phyloP scores from a whole-genome alignment of 2,797 vertebrate genomes.

The Leucoraja ocellata region DNA sequence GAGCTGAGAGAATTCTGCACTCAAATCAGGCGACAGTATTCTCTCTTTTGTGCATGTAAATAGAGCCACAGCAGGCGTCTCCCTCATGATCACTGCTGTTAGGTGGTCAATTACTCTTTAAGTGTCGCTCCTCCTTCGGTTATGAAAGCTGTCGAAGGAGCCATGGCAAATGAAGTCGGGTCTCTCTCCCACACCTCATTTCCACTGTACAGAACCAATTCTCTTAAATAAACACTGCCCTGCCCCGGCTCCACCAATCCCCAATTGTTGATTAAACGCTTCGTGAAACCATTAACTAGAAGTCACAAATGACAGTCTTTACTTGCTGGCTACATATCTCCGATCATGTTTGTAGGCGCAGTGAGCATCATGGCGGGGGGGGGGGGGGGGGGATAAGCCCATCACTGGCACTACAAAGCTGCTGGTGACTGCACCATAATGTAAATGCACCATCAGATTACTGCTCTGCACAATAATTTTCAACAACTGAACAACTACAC shows the following conservation, averaged over 20 bases:
- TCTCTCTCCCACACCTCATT: not conserved
- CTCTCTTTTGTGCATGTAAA: not conserved
- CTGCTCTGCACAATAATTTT: not conserved
- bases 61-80: not conserved
- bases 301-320: not conserved
- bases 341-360: not conserved
- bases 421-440: not conserved
- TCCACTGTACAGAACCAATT: not conserved
- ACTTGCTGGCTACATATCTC: not conserved
- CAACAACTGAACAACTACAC: slow-evolving; percentile 4
- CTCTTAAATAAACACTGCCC: not conserved
- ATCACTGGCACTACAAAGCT: not conserved
- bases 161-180: not conserved
- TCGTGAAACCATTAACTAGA: not conserved
- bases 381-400: too few relatives aligned
- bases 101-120: slow-evolving; percentile 5
- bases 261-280: not conserved
- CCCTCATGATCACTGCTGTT: slow-evolving; percentile 24
- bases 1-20: not conserved
- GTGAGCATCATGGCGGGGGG: not conserved
- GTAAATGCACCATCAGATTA: not conserved
- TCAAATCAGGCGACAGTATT: not conserved
- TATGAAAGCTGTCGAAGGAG: not conserved
- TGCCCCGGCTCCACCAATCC: not conserved
- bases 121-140: slow-evolving; percentile 6